A percentile compares a stretch with the other conserved stretches of the same genome.
Evolutionary conservation across 2,797 vertebrate genomes (phyloP).

Genomic region (Chromobotia macracanthus): DNA sequence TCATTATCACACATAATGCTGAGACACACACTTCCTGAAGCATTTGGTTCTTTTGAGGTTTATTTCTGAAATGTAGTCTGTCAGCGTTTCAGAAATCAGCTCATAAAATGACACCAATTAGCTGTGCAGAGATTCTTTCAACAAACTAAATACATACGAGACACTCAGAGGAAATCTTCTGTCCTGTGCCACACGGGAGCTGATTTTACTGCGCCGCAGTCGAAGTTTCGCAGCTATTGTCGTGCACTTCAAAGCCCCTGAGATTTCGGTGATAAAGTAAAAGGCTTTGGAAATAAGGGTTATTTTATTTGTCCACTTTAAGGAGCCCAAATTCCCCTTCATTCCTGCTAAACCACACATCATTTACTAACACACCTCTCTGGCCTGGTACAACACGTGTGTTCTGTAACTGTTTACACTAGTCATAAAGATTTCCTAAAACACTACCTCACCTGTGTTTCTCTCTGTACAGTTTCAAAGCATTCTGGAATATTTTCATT

Average conservation of each 20-base stretch:
- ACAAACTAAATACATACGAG: background rate
- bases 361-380: conserved; percentile 40
- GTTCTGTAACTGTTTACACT: background rate
- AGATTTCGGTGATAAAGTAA: conserved; percentile 43
- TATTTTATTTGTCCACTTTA: conserved; percentile 27
- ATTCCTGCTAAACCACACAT: conserved; percentile 47
- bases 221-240: conserved; percentile 37
- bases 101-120: conserved; percentile 42
- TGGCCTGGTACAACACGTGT: background rate
- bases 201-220: conserved; percentile 10
- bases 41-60: no score
- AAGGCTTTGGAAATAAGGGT: conserved; percentile 35
- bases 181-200: background rate
- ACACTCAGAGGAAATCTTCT: conserved; percentile 14
- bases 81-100: conserved; percentile 7
- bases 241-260: conserved; percentile 31
- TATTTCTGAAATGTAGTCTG: no score
- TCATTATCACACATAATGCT: no score
- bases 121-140: background rate
- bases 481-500: conserved; percentile 37
- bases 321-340: conserved; percentile 25
- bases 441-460: background rate
- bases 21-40: no score
- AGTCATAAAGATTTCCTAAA: background rate
- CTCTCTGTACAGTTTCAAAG: conserved; percentile 26